Evolutionary conservation across 2,797 vertebrate species (phyloP).

Genomic region (Harpagifer antarcticus): DNA sequence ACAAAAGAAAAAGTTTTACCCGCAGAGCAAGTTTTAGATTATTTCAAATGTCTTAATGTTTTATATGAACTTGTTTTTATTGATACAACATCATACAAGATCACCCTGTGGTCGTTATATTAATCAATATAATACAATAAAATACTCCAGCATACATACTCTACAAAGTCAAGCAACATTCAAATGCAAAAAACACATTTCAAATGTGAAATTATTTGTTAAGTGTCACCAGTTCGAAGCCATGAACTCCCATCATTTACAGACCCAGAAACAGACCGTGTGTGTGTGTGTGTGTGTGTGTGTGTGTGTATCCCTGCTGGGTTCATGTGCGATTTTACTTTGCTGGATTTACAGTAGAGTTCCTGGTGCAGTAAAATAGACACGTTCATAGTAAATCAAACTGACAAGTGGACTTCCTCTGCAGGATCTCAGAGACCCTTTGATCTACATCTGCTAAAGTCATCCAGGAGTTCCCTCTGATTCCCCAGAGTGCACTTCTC

Average conservation of each 20-base stretch:
- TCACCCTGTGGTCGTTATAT: background rate
- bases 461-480: constrained; percentile 47
- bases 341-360: constrained; percentile 16
- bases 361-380: constrained; percentile 34
- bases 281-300: no score
- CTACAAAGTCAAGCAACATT: background rate
- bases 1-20: no score
- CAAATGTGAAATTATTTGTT: background rate
- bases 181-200: background rate
- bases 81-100: background rate
- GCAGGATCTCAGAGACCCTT: constrained; percentile 43
- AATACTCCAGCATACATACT: no score
- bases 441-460: constrained; percentile 71
- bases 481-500: constrained; percentile 51
- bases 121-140: no score
- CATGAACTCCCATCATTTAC: constrained; percentile 16
- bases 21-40: no score
- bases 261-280: constrained; percentile 7
- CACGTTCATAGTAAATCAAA: constrained; percentile 60
- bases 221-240: constrained; percentile 9
- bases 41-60: no score
- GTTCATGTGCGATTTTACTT: constrained; percentile 47
- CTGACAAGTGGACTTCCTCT: constrained; percentile 65
- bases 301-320: background rate
- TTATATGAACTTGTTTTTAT: background rate